Evolutionary conservation across 2,888 invertebrate genomes (phyloP), one percentile per base, ranked within the genome.

Genomic region (Drosophila monieri): DNA sequence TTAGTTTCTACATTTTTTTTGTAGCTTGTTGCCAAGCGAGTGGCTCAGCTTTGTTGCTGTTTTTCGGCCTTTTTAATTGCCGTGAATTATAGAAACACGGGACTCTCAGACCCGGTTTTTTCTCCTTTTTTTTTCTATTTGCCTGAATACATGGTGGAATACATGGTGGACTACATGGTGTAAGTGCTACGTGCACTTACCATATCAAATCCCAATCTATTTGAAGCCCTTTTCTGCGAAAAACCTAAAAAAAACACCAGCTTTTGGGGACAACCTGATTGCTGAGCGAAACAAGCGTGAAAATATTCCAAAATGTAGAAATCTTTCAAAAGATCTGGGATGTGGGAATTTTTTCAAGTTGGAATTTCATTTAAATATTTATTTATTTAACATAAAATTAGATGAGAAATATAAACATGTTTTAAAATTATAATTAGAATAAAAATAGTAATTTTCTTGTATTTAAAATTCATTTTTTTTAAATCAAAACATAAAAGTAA

Each of bases 21-120:
- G 48, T 25, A 72, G 67, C 69, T 83, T 74, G 77, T 83, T 85
- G 85, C 78, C 70, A 83, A 71, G 86, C 68, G 54, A 10, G 37
- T 59, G 73, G 73, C 71, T 74, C 66, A 53, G 65, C 37, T 71
- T 58, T 66, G 57, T n/a, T 58, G 39, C 41, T 48, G 25, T 44
- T 56, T 44, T 69, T 77, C 41, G 41, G 41, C 21, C 41, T 64
- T 68, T 80, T 80, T 78, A 86, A 83, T 80, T 83, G 84, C 68
- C 86, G 80, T 77, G 84, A 85, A 80, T 79, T 80, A 73, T 80
- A 73, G 62, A 79, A 68, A 70, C 67, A 57, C 67, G 68, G 68
- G 67, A 67, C 57, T 64, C 52, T 65, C 21, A 27, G 35, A 21
- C 46, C 68, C 56, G 35, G 53, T 57, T 52, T 53, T 39, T 53